Base-by-base conservation (phyloP, 2,797 vertebrate genomes). In the Anas capensis region DNA sequence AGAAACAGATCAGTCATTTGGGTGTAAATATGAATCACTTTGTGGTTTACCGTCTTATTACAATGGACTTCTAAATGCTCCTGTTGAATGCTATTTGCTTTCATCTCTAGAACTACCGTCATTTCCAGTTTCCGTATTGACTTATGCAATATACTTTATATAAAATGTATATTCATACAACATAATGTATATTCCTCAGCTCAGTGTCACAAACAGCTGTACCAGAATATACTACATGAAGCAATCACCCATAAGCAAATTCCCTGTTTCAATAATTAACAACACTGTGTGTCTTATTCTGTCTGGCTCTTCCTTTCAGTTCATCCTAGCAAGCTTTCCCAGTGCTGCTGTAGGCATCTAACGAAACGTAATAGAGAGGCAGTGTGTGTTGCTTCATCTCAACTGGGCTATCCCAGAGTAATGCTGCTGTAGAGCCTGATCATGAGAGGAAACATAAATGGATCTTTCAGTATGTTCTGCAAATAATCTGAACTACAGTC, bases 1-100 rank as follows among this genome's bases (percentile, higher is more conserved):
- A 93, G 49, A 89, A 95, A 94, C n/a, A 77, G 48, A 85, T 64
- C 71, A 83, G 80, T 75, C 54, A 87, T 71, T 85, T 88, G 33
- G 66, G 54, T 51, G 49, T 75, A 90, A 95, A 91, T 88, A 68
- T 21, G 31, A 90, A 83, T 86, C 19, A 65, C 19, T 78, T 88
- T 48, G 73, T 79, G 91, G 79, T 83, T 88, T 91, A 81, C 91
- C 40, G 38, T 69, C 54, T 83, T 46, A 86, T 57, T 88, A 83
- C 69, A 81, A 46, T 6, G 10, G 40, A 83, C 57, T 81, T 86
- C 29, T 84, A 90, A 54, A 86, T 58, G 26, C 61, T 92, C 77
- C 34, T 56, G 60, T 11, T 78, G 71, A 92, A 71, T 24, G 1
- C 20, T 23, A 8, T 15, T 83, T 83, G 49, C 65, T 92, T 90